A percentile compares a stretch with the other conserved stretches of the same genome.
phyloP scores from a whole-genome alignment of 2,797 vertebrate species.

The Neosilurus hyrtlii region DNA sequence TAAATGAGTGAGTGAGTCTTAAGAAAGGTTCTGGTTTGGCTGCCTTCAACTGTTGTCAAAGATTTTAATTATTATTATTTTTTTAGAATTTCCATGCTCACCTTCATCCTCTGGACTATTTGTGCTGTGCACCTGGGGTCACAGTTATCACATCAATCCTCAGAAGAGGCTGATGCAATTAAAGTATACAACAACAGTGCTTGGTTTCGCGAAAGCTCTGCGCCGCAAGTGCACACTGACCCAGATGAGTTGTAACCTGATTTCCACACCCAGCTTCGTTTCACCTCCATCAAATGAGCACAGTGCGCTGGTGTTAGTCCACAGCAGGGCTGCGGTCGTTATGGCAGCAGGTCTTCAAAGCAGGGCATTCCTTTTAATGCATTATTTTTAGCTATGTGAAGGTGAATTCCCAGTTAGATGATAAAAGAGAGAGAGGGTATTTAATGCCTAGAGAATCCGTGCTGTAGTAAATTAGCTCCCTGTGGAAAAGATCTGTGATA shows the following conservation, averaged over 20 bases:
- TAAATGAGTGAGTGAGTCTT: too few species aligned
- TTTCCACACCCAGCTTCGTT: not conserved
- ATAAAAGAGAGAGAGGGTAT: not conserved
- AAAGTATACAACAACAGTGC: not conserved
- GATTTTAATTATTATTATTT: too few species aligned
- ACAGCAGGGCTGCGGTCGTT: constrained; percentile 22
- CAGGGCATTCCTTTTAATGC: not conserved
- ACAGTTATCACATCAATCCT: not conserved
- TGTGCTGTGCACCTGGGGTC: not conserved
- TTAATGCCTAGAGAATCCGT: not conserved
- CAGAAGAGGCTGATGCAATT: not conserved
- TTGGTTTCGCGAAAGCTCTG: not conserved
- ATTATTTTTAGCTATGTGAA: constrained; percentile 16
- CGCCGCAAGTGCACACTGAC: not conserved
- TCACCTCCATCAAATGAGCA: constrained; percentile 10
- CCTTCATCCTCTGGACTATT: not conserved
- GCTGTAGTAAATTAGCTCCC: constrained; percentile 1
- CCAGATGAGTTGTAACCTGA: not conserved
- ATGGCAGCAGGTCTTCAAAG: constrained; percentile 39
- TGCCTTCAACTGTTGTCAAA: too few species aligned
- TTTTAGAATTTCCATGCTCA: constrained; percentile 17
- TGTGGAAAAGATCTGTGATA: constrained; percentile 9
- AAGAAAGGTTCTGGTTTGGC: too few species aligned
- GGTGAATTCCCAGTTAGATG: constrained; percentile 16
- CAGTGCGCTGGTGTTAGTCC: not conserved